phyloP scores from a whole-genome alignment of 2,888 invertebrate genomes.

The Drosophila anomalipes region DNA sequence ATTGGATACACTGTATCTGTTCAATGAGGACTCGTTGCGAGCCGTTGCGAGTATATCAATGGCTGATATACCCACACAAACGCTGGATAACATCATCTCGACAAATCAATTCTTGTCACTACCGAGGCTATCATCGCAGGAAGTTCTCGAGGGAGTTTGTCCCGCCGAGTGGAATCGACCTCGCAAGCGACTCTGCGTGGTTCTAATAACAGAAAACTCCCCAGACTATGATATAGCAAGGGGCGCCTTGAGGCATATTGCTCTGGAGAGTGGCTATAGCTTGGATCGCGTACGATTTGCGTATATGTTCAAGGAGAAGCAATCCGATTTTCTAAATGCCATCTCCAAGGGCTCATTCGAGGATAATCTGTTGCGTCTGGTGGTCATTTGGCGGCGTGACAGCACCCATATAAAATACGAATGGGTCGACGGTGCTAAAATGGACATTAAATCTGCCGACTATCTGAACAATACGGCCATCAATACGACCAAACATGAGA shows the following conservation, averaged over 20 bases:
- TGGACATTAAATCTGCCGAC: constrained; percentile 81
- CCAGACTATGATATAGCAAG: constrained; percentile 85
- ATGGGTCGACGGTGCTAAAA: constrained; percentile 88
- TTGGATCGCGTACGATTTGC: constrained; percentile 92
- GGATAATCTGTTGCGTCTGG: constrained; percentile 91
- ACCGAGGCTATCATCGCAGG: constrained; percentile 97
- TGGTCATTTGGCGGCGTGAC: constrained; percentile 96
- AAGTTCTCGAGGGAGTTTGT: constrained; percentile 89
- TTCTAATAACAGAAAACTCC: constrained; percentile 91
- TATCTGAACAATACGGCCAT: constrained; percentile 86
- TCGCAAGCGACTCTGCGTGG: constrained; percentile 90
- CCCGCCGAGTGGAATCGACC: constrained; percentile 94
- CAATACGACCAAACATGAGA: constrained; percentile 90
- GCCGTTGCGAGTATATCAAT: constrained; percentile 95
- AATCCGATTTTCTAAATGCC: constrained; percentile 91
- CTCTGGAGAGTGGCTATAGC: constrained; percentile 89
- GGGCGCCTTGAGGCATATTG: constrained; percentile 90
- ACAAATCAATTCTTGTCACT: constrained; percentile 95
- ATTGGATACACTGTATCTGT: constrained; percentile 93
- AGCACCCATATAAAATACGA: constrained; percentile 95
- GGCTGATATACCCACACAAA: constrained; percentile 94
- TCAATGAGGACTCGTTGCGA: constrained; percentile 93
- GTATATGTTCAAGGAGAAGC: constrained; percentile 92
- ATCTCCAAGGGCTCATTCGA: constrained; percentile 86
- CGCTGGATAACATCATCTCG: constrained; percentile 94